Conservation (phyloP, 1,140 invertebrate genomes). For the Ganaspis sp. region DNA sequence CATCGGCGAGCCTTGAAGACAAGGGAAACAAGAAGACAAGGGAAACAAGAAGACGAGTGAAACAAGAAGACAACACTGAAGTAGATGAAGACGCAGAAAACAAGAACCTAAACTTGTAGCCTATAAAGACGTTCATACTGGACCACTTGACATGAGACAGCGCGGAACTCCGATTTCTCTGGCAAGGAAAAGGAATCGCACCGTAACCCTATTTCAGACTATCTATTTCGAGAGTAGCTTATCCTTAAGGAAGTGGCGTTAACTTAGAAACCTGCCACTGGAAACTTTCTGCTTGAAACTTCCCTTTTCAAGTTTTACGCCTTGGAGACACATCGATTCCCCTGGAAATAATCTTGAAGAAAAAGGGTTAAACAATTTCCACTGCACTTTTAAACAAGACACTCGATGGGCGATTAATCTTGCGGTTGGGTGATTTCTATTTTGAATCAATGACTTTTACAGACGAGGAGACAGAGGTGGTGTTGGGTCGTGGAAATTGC, state of each 20-base stretch:
- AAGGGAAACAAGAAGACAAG: neutral
- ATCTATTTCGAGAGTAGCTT: slow-evolving; percentile 56
- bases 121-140: slow-evolving; percentile 59
- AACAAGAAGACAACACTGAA: neutral
- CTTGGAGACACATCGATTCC: neutral
- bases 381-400: neutral
- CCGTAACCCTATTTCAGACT: slow-evolving; percentile 45
- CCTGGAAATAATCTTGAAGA: no score
- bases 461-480: neutral
- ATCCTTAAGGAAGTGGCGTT: slow-evolving; percentile 8
- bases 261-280: slow-evolving; percentile 21
- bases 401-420: neutral
- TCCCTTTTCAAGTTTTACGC: neutral
- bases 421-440: neutral
- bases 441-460: slow-evolving; percentile 3
- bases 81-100: neutral
- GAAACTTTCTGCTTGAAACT: slow-evolving; percentile 2
- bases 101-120: slow-evolving; percentile 37
- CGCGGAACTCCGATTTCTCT: slow-evolving; percentile 54
- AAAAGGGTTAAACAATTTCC: neutral
- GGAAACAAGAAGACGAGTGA: neutral
- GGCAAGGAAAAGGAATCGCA: slow-evolving; percentile 43
- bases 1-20: neutral
- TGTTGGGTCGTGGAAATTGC: slow-evolving; percentile 26
- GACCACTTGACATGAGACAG: slow-evolving; percentile 60